Evolutionary conservation across 2,888 invertebrate genomes (phyloP), one percentile per base, ranked within the genome.

Genomic region (Erebia palarica): DNA sequence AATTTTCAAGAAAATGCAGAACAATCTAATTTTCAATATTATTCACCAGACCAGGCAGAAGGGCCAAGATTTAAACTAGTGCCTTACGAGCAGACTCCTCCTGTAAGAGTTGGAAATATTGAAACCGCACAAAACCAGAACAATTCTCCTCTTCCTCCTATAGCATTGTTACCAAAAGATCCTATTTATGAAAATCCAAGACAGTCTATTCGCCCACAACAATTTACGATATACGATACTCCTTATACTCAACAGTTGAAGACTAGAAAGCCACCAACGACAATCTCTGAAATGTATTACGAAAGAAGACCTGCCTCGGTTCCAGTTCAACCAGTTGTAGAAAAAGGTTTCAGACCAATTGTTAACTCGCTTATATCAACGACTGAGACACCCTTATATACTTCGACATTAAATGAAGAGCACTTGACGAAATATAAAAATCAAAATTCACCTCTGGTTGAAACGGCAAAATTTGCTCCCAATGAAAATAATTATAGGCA

Each of bases 41-140:
- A 92, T 80, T 77, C 86, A 64, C 77, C 88, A 5, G 89, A 90
- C 77, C 90, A 89, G 74, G 87, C 88, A 18, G 85, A 84, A 27
- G 71, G 79, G 53, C 88, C 87, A 8, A 91, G 88, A 79, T 94
- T 88, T 75, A 93, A 91, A 82, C 80, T 94, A 58, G 86, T 94
- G n/a, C 94, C 94, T 0, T 94, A 94, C 77, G 90, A 93, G 70
- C 93, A 94, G 81, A 88, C 93, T 13, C 92, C 93, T 58, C 93
- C 93, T 2, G 79, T 92, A 5, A 82, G 82, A 78, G 78, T 83
- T 47, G 79, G 79, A 68, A 81, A 83, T 49, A 59, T 82, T 75
- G 82, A 84, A 70, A 67, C 78, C 21, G 68, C 75, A 9, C 84
- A 84, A 70, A 87, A 86, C 74, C 82, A 70, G 78, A 85, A 66